Evolutionary conservation across 2,888 invertebrate genomes (phyloP), one percentile per base, ranked within the genome.

Genomic region (Caenorhabditis virilis): DNA sequence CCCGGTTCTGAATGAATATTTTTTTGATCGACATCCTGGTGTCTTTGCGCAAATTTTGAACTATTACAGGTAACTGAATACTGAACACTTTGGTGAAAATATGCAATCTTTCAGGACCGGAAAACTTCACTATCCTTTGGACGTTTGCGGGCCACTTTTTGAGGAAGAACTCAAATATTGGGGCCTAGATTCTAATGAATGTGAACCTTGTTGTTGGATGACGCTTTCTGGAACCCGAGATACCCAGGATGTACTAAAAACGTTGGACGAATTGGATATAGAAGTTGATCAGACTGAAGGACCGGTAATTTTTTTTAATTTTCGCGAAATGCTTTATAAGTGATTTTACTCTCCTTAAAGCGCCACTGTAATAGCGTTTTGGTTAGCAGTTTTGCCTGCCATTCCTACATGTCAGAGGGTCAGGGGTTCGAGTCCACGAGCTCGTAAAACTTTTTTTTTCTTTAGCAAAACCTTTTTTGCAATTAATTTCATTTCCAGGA

Each of bases 1-100:
- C 87, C 95, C 95, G 48, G 92, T 97, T 83, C 89, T 97, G 82
- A 97, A 98, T 86, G 98, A 98, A 87, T 98, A 95, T 88, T 98
- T 98, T 89, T 98, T 98, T 87, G 97, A 95, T 86, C 87, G 75
- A 39, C 75, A 75, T 68, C 91, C 91, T 4, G 91, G 91, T n/a
- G 91, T 92, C 16, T 92, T 92, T 84, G 91, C 91, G 25, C 91
- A 92, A 85, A 90, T 91, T 76, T 88, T 92, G 77, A 97, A 97
- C 86, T 97, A 97, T 86, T 97, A 97, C 87, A 80, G 76, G 48
- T 77, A 65, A 23, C 53, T 39, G n/a, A 35, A 22, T 26, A 30
- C 7, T 47, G n/a, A n/a, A n/a, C n/a, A n/a, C n/a, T n/a, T n/a
- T n/a, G n/a, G n/a, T n/a, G n/a, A n/a, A n/a, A n/a, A n/a, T n/a